phyloP scores from a whole-genome alignment of 1,140 invertebrate genomes.

The Tetramorium alpestre region DNA sequence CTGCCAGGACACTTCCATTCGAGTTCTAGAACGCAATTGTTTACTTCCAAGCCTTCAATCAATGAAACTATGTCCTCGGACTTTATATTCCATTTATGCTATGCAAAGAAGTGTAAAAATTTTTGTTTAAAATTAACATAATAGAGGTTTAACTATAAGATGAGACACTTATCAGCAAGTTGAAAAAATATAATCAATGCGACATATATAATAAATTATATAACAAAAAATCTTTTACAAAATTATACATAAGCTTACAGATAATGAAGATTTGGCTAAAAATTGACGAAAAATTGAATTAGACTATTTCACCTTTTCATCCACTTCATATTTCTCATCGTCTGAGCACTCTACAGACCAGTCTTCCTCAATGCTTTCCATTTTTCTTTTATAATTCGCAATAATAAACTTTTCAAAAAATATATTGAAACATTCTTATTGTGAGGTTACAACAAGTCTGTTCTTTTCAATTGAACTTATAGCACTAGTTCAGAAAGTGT shows the following conservation, averaged over 20 bases:
- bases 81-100: slow-evolving; percentile 82
- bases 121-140: neutral
- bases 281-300: neutral
- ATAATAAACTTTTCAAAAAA: neutral
- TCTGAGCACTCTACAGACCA: slow-evolving; percentile 88
- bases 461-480: no score
- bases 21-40: slow-evolving; percentile 85
- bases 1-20: slow-evolving; percentile 89
- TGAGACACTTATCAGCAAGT: neutral
- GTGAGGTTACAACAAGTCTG: neutral
- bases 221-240: neutral
- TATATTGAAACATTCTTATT: neutral
- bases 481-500: no score
- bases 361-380: slow-evolving; percentile 85
- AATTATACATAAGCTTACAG: neutral
- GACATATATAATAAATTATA: neutral
- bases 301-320: slow-evolving; percentile 76
- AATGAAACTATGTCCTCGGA: slow-evolving; percentile 86
- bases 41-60: slow-evolving; percentile 87
- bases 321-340: slow-evolving; percentile 86
- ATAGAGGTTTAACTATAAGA: neutral
- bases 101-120: slow-evolving; percentile 42
- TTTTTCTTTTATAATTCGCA: slow-evolving; percentile 58
- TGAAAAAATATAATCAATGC: neutral
- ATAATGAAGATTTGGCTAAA: neutral